These are phyloP conservation scores for Gymnoscopelus microlampas DNA, from an alignment of 2,797 vertebrate genomes.

Conservation along the genomic window DNA sequence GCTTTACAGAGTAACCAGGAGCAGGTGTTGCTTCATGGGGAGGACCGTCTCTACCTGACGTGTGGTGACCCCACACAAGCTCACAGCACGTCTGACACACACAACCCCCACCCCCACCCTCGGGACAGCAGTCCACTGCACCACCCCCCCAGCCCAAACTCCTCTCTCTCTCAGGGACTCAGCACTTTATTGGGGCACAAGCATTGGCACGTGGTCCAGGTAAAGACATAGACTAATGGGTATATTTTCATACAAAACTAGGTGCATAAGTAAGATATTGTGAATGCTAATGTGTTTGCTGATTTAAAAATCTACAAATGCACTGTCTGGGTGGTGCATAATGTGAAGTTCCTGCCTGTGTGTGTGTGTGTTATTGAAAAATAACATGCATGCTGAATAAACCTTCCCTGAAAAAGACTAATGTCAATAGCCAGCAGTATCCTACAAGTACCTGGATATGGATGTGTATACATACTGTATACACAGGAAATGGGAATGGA, in stretches of 20 bases:
- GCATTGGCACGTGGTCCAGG: conserved; percentile 99
- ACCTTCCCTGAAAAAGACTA: too few relatives aligned
- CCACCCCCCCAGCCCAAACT: conserved; percentile 77
- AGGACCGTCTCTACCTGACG: conserved; percentile 97
- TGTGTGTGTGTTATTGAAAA: too few relatives aligned
- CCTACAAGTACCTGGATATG: background rate
- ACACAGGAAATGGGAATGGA: background rate
- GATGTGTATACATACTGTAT: background rate
- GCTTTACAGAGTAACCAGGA: conserved; percentile 94
- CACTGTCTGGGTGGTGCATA: too few relatives aligned
- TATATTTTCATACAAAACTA: too few relatives aligned
- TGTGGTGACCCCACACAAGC: conserved; percentile 92
- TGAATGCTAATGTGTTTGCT: too few relatives aligned
- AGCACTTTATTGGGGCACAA: conserved; percentile 99
- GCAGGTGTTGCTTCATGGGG: conserved; percentile 96
- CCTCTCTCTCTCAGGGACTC: conserved; percentile 93
- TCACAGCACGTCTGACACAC: conserved; percentile 81
- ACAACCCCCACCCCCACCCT: conserved; percentile 74
- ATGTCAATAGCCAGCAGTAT: too few relatives aligned
- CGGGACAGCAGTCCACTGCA: conserved; percentile 81
- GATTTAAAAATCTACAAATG: background rate
- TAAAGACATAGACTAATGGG: conserved; percentile 52
- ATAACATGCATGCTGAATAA: too few relatives aligned
- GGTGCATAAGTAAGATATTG: too few relatives aligned
- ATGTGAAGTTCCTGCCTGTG: too few relatives aligned